A percentile compares a stretch with the other conserved stretches of the same genome.
Evolutionary conservation across 2,888 invertebrate species (phyloP).

Genomic region (Rhagophthalmus giganteus): DNA sequence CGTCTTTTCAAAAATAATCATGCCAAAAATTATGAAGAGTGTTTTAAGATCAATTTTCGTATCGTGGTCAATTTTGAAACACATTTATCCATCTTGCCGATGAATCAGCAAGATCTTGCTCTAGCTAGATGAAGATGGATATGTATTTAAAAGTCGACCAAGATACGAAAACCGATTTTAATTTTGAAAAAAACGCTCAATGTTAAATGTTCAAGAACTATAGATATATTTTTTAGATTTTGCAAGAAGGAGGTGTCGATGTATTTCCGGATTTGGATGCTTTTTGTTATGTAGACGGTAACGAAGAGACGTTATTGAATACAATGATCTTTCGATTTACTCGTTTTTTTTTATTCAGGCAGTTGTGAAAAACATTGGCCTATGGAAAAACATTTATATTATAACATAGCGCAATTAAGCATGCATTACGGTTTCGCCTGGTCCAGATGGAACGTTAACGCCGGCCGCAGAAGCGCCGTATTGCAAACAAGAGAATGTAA

Average conservation of each 20-base stretch:
- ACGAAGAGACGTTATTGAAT: too few relatives aligned
- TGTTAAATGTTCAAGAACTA: too few relatives aligned
- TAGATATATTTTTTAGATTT: slow-evolving; percentile 42
- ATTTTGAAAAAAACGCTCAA: too few relatives aligned
- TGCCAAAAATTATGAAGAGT: too few relatives aligned
- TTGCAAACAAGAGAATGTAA: neutral
- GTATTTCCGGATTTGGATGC: slow-evolving; percentile 81
- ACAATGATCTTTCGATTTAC: neutral
- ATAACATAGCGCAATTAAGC: neutral
- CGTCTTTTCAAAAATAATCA: too few relatives aligned
- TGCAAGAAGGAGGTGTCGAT: slow-evolving; percentile 70
- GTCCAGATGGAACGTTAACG: neutral
- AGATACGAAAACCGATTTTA: too few relatives aligned
- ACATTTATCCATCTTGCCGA: too few relatives aligned
- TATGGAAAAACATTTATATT: neutral
- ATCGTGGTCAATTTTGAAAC: too few relatives aligned
- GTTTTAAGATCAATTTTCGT: too few relatives aligned
- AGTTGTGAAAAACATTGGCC: neutral
- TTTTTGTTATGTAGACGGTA: slow-evolving; percentile 70
- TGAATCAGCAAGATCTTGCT: too few relatives aligned
- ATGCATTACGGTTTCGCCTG: neutral
- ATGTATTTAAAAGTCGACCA: too few relatives aligned
- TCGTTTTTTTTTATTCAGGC: neutral
- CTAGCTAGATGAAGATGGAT: too few relatives aligned
- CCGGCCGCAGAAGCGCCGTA: neutral